phyloP scores from a whole-genome alignment of 2,888 invertebrate species.

The Tanypteryx hageni region DNA sequence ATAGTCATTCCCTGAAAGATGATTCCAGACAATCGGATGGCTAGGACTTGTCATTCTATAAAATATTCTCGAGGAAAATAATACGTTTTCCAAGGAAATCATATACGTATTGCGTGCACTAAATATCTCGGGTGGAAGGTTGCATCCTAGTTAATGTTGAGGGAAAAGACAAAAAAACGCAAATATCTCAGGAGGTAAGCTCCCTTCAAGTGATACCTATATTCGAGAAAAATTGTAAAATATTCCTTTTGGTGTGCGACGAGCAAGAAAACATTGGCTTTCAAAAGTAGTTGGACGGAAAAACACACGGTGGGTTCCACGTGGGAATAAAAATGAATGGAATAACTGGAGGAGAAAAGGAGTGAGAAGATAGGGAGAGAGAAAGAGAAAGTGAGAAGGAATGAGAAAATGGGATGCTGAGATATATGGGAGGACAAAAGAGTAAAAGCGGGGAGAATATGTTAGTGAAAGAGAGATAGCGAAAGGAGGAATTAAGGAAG shows the following conservation, averaged over 20 bases:
- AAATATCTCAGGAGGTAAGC: background rate
- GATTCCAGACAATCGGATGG: no score
- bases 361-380: background rate
- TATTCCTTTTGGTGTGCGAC: background rate
- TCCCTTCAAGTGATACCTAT: background rate
- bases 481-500: background rate
- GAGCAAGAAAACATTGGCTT: background rate
- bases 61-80: no score
- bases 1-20: no score
- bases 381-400: background rate
- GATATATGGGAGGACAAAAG: background rate
- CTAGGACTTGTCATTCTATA: no score
- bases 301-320: background rate
- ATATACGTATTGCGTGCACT: no score
- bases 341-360: background rate
- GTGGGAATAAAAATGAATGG: conserved; percentile 23
- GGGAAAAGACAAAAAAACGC: background rate
- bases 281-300: background rate
- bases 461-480: background rate
- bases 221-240: background rate
- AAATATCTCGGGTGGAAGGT: no score
- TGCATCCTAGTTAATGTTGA: no score
- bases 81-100: no score
- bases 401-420: background rate
- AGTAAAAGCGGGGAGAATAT: background rate